A percentile compares a stretch with the other conserved stretches of the same genome.
phyloP scores from a whole-genome alignment of 2,888 invertebrate genomes.

The Oligia strigilis region DNA sequence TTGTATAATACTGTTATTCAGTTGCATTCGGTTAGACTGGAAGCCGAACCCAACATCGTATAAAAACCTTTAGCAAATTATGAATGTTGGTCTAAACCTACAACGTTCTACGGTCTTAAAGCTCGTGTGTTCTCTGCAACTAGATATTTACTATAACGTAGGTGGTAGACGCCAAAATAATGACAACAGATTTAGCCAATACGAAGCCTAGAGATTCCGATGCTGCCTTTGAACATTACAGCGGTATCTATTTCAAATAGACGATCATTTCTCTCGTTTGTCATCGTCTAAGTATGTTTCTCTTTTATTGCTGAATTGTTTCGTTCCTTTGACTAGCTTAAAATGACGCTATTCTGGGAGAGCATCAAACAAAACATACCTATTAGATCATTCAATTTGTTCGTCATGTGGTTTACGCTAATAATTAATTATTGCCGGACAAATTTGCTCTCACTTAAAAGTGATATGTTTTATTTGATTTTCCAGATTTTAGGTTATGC shows the following conservation, averaged over 20 bases:
- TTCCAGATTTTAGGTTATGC: neutral
- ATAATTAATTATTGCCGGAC: neutral
- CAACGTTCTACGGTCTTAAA: neutral
- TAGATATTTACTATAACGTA: slow-evolving; percentile 26
- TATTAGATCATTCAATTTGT: neutral
- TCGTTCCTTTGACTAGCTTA: slow-evolving; percentile 47
- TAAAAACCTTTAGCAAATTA: neutral
- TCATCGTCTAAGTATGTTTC: slow-evolving; percentile 19
- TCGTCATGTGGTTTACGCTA: neutral
- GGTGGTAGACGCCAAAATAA: slow-evolving; percentile 25
- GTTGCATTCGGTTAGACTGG: no score
- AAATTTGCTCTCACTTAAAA: neutral
- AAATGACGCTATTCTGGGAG: slow-evolving; percentile 34
- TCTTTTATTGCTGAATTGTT: slow-evolving; percentile 45
- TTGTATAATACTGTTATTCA: no score
- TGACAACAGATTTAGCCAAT: slow-evolving; percentile 32
- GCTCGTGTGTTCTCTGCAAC: slow-evolving; percentile 9
- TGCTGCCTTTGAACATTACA: slow-evolving; percentile 46
- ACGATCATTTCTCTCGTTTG: slow-evolving; percentile 51
- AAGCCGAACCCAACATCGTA: no score
- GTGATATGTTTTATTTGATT: neutral
- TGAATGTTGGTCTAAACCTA: neutral
- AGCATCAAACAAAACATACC: slow-evolving; percentile 7
- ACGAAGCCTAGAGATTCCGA: slow-evolving; percentile 3
- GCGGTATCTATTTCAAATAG: slow-evolving; percentile 59